Base-by-base conservation (phyloP, 2,113 vertebrate species). In the Eudyptes chrysolophus region DNA sequence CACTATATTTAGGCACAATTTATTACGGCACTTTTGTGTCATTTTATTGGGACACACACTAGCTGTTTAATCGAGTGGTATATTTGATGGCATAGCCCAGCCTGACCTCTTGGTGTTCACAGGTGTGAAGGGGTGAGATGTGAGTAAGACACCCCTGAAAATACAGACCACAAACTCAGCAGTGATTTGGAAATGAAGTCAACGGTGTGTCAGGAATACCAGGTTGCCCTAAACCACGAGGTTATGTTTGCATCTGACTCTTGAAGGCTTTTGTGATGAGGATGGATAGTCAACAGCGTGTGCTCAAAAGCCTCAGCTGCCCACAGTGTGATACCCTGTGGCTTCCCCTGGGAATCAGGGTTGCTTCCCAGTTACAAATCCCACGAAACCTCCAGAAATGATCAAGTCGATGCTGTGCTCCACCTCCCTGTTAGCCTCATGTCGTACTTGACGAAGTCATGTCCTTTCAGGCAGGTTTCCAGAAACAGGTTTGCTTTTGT, bases 261-360 rank as follows among this genome's bases (percentile, higher is more conserved):
- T 42, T 58, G 16, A 6, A 74, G 60, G 27, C 12, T 61, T 78
- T 42, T n/a, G 38, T 18, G 70, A 69, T 13, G 88, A 58, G 58
- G 42, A 18, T 13, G 25, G 40, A 29, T 2, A 16, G 18, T 5
- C 36, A 60, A 9, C 7, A 66, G 9, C 0, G 0, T 0, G 8
- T 42, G 18, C n/a, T 21, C 52, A 19, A 78, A 65, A 42, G 5
- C 20, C 55, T 49, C 71, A 15, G 68, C 24, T 76, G 65, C 36
- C 32, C 21, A 6, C 18, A 29, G 22, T 1, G 34, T 34, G 93
- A 38, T 26, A 52, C 48, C 24, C 34, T 44, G 26, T 18, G 34
- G 58, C 51, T 83, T 96, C 85, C 60, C 52, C 3, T 4, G 80
- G 40, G 44, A 60, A 40, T 16, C 30, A 11, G 34, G 12, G 42